Conservation (phyloP, 2,888 invertebrate genomes). For the Buathra laborator region DNA sequence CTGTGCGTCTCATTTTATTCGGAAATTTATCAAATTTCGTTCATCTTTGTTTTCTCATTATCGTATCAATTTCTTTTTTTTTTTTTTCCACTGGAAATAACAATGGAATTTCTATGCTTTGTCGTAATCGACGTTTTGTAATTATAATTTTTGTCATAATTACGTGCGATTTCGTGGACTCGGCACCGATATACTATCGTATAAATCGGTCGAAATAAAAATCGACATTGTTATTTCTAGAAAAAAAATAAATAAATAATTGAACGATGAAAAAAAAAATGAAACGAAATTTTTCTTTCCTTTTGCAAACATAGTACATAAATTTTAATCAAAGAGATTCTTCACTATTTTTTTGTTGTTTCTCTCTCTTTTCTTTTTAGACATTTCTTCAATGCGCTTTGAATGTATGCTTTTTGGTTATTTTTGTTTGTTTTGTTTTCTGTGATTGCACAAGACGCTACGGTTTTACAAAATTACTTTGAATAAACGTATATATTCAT, state of each 20-base stretch:
- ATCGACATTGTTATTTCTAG: slow-evolving; percentile 5
- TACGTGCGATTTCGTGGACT: background rate
- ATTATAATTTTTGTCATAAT: background rate
- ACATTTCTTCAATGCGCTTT: slow-evolving; percentile 20
- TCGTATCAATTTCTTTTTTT: background rate
- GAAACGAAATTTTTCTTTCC: background rate
- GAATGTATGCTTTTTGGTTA: slow-evolving; percentile 23
- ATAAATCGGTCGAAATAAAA: background rate
- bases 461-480: slow-evolving; percentile 61
- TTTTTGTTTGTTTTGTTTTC: slow-evolving; percentile 8
- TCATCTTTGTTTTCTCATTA: background rate
- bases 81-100: background rate
- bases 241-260: background rate
- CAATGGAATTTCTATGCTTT: background rate
- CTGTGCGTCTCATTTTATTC: slow-evolving; percentile 19
- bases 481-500: slow-evolving; percentile 56
- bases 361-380: slow-evolving; percentile 22
- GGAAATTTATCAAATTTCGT: background rate
- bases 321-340: slow-evolving; percentile 25
- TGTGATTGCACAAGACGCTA: slow-evolving; percentile 53
- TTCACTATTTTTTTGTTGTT: slow-evolving; percentile 5
- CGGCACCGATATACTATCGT: slow-evolving; percentile 2
- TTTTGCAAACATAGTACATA: background rate
- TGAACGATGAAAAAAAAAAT: background rate
- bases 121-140: slow-evolving; percentile 15